phyloP scores from a whole-genome alignment of 2,113 vertebrate species.

The Proteles cristata region DNA sequence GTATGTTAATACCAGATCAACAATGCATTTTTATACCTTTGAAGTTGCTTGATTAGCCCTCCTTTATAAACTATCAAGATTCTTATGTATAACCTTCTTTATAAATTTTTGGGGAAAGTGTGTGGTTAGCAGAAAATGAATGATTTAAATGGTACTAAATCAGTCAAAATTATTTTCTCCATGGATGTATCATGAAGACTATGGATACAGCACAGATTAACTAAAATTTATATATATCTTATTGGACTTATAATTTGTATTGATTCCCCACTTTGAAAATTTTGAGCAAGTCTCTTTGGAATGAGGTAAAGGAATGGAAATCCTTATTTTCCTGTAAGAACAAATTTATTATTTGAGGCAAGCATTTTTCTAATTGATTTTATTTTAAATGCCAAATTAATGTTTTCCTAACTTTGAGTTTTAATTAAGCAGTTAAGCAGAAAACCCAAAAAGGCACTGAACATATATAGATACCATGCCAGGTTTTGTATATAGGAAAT shows the following conservation, averaged over 20 bases:
- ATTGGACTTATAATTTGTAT: background rate
- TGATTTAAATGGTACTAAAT: background rate
- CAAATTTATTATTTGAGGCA: conserved; percentile 16
- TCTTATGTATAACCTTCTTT: background rate
- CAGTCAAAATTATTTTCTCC: background rate
- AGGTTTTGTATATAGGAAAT: background rate
- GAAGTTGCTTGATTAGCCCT: background rate
- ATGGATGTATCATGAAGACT: background rate
- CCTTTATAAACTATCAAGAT: background rate
- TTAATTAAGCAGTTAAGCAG: background rate
- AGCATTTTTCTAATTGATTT: background rate
- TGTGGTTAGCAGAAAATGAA: background rate
- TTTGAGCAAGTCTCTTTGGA: background rate
- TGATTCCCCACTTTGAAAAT: background rate
- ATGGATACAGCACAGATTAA: background rate
- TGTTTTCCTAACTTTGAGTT: background rate
- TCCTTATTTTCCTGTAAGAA: background rate
- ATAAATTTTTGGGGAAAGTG: background rate
- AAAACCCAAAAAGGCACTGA: background rate
- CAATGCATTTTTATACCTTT: background rate
- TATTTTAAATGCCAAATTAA: background rate
- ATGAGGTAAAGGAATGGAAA: background rate
- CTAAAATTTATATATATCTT: background rate
- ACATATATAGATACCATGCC: background rate
- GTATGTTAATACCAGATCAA: background rate